These are phyloP conservation scores for Brachionus rotundiformis DNA, from an alignment of 1,140 invertebrate genomes.

Conservation along the genomic window DNA sequence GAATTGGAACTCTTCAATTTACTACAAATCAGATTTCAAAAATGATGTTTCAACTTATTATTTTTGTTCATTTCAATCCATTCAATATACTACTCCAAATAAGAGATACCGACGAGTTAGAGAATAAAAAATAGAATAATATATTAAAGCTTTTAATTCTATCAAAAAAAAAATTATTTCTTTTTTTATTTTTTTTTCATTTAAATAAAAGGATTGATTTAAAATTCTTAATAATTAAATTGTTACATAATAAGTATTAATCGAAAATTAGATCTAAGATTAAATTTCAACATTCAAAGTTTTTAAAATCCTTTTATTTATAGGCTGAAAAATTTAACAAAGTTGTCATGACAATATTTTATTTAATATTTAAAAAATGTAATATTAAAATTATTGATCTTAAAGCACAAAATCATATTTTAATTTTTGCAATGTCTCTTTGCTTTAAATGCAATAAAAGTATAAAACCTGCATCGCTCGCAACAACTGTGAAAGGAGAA, in stretches of 20 bases:
- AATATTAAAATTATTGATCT: too few species aligned
- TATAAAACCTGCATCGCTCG: slow-evolving; percentile 34
- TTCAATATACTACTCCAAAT: background rate
- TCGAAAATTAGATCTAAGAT: too few species aligned
- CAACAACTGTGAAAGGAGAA: slow-evolving; percentile 33
- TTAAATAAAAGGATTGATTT: too few species aligned
- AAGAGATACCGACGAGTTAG: background rate
- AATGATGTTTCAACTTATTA: background rate
- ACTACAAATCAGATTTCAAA: background rate
- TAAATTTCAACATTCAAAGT: too few species aligned
- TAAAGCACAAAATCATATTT: too few species aligned
- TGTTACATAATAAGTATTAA: too few species aligned
- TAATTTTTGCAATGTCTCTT: slow-evolving; percentile 1
- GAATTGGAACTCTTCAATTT: background rate
- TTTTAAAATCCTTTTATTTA: too few species aligned
- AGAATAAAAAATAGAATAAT: background rate
- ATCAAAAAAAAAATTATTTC: too few species aligned
- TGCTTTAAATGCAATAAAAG: slow-evolving; percentile 43
- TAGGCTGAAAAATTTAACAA: too few species aligned
- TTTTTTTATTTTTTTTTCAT: background rate
- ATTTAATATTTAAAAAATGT: too few species aligned
- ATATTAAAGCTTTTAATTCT: background rate
- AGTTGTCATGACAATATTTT: slow-evolving; percentile 33
- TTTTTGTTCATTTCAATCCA: background rate
- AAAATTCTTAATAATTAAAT: too few species aligned